phyloP scores from a whole-genome alignment of 2,888 invertebrate genomes.

The Pristionchus exspectatus region DNA sequence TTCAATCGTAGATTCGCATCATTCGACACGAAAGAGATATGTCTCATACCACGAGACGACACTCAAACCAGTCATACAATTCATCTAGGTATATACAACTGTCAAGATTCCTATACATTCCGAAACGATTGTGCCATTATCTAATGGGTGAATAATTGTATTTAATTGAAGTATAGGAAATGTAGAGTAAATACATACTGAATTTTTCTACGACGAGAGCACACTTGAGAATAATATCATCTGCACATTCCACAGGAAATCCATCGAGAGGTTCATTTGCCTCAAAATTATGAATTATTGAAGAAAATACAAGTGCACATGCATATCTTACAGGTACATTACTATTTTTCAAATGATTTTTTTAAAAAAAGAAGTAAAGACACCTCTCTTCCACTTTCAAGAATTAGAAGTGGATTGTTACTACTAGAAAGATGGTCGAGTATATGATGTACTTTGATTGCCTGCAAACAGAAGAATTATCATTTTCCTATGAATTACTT shows the following conservation, averaged over 20 bases:
- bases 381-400: conserved; percentile 43
- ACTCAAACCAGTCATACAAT: not conserved
- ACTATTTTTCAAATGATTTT: not conserved
- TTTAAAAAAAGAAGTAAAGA: not conserved
- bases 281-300: not conserved
- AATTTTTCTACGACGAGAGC: not conserved
- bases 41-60: not conserved
- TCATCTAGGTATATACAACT: not conserved
- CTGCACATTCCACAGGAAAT: not conserved
- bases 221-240: conserved; percentile 49
- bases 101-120: too few species aligned
- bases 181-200: not conserved
- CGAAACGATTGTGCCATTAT: not conserved
- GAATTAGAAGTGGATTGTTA: not conserved
- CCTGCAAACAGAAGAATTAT: not conserved
- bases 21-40: conserved; percentile 16
- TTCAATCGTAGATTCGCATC: conserved; percentile 36
- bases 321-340: not conserved
- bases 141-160: not conserved
- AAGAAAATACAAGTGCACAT: not conserved
- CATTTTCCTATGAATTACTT: not conserved
- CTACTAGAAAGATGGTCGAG: conserved; percentile 3
- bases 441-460: not conserved
- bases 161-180: not conserved
- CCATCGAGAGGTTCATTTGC: not conserved